Evolutionary conservation across 2,888 invertebrate species (phyloP), one percentile per base, ranked within the genome.

Genomic region (Netelia virgata): DNA sequence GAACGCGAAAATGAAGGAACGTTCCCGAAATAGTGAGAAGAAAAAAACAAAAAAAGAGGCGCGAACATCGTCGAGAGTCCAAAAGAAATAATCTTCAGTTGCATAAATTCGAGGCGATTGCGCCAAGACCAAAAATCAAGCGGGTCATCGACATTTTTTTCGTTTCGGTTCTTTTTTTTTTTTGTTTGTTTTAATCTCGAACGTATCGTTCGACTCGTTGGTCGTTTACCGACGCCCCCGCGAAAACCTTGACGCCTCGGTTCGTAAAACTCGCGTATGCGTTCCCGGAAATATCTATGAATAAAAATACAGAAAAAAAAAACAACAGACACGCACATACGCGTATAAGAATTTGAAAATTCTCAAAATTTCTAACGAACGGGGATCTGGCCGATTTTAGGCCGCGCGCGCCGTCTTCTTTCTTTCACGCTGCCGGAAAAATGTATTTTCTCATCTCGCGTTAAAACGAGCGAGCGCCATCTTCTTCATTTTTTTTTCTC

Each of bases 111-210:
- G 47, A 47, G 0, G 47, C 10, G 47, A 47, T 28, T 28, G 28
- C 28, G 28, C 28, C 28, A 11, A 47, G 14, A 47, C 10, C 47
- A 47, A 47, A 47, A 47, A 47, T 47, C 3, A 11, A 3, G 18
- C 70, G 64, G 82, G 75, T 82, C 82, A 59, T 72, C 82, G 82
- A 82, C 78, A 75, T 75, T 84, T 47, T 43, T 47, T 47, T 47
- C 14, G 1, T 47, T 47, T 10, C 14, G 10, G 6, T 47, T 47
- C 14, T 47, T 47, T 47, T 43, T 43, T 43, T 43, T n/a, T 76
- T 76, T 84, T 23, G 20, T 16, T 2, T 57, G 63, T 28, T 59
- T 74, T 28, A 28, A 28, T 28, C 28, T 28, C 28, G 23, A 8
- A 72, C n/a, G 14, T 23, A 61, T 69, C 75, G 59, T 43, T 43